Conservation (phyloP, 2,113 vertebrate genomes). For the Microcebus jonahi region DNA sequence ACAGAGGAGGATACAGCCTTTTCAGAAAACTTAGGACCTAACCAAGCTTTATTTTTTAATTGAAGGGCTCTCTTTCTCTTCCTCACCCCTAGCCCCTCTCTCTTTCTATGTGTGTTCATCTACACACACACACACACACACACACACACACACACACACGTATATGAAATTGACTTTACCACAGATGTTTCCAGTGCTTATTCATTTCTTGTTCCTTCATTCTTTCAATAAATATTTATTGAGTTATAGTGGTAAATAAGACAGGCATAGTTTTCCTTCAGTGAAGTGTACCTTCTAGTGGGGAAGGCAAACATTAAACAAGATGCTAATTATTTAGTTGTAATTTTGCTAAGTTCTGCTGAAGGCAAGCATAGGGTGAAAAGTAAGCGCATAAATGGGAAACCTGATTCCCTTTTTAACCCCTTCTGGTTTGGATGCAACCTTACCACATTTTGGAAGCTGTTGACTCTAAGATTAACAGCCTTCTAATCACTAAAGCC, state of each 20-base stretch:
- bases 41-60: not conserved
- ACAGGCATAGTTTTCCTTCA: not conserved
- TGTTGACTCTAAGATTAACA: not conserved
- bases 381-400: not conserved
- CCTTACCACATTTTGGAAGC: not conserved
- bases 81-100: no score
- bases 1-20: not conserved
- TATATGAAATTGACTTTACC: not conserved
- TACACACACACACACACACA: no score
- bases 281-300: not conserved
- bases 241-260: not conserved
- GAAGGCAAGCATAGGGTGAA: not conserved
- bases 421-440: not conserved
- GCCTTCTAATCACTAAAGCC: not conserved
- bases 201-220: not conserved
- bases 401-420: not conserved
- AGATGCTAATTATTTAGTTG: not conserved
- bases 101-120: no score
- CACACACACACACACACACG: no score
- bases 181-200: not conserved
- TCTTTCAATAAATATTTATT: not conserved
- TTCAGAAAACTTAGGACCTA: not conserved
- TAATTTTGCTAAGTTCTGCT: not conserved
- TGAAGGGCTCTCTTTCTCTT: not conserved
- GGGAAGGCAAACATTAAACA: not conserved